A percentile compares a stretch with the other conserved stretches of the same genome.
Conservation (phyloP, 2,888 invertebrate species). For the Tachina grossa region DNA sequence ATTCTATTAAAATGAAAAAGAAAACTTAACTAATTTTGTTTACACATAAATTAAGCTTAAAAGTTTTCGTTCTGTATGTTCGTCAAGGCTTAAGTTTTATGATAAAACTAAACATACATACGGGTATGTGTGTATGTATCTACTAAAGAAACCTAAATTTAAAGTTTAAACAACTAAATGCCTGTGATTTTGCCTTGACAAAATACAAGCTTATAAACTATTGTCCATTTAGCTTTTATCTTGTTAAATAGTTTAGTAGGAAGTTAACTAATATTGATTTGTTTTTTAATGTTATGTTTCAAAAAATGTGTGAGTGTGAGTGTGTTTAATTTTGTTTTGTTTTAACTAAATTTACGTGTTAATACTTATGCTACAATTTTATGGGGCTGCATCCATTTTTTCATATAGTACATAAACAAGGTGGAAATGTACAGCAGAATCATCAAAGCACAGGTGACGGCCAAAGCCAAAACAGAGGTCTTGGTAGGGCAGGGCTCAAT, state of each 20-base stretch:
- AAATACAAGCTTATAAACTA: conserved; percentile 49
- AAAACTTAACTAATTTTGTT: conserved; percentile 45
- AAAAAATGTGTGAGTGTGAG: neutral
- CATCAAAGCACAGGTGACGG: conserved; percentile 94
- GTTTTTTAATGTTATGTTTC: conserved; percentile 19
- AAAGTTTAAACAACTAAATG: conserved; percentile 44
- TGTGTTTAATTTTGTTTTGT: conserved; percentile 27
- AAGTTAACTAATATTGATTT: conserved; percentile 55
- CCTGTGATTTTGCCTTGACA: conserved; percentile 30
- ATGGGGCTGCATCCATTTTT: conserved; percentile 93
- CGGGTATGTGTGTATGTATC: no score
- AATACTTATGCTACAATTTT: conserved; percentile 88
- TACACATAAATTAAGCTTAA: conserved; percentile 50
- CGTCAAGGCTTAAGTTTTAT: conserved; percentile 65
- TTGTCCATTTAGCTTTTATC: conserved; percentile 40
- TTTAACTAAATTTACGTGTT: conserved; percentile 39
- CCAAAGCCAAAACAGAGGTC: conserved; percentile 94
- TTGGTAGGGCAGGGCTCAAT: conserved; percentile 96
- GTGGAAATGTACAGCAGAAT: conserved; percentile 95
- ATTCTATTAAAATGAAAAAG: conserved; percentile 65
- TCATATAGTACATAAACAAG: conserved; percentile 96
- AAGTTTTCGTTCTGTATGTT: conserved; percentile 44
- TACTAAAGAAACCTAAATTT: conserved; percentile 46
- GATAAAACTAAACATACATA: conserved; percentile 19
- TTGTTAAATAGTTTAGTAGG: conserved; percentile 36